phyloP scores from a whole-genome alignment of 2,113 vertebrate species.

The Bagarius yarrelli region DNA sequence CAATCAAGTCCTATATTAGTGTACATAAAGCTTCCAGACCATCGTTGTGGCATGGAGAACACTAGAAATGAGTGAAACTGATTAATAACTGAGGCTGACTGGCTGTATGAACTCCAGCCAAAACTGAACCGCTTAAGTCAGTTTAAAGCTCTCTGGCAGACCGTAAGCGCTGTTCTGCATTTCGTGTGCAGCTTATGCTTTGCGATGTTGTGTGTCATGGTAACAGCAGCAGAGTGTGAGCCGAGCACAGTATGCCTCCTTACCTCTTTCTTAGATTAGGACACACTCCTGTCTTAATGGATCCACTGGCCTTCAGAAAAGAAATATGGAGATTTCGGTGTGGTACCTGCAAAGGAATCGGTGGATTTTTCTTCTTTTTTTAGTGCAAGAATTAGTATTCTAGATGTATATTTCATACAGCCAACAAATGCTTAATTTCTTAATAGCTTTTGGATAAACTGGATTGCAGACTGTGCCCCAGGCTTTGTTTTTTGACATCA shows the following conservation, averaged over 20 bases:
- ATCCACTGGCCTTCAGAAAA: conserved; percentile 25
- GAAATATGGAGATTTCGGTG: conserved; percentile 19
- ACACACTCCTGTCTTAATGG: conserved; percentile 20
- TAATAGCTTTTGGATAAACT: background rate
- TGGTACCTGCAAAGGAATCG: background rate
- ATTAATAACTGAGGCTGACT: conserved; percentile 12
- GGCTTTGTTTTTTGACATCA: background rate
- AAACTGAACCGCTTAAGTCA: conserved; percentile 26
- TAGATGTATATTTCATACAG: background rate
- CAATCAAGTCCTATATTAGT: background rate
- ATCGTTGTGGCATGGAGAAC: background rate
- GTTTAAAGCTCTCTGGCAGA: conserved; percentile 19
- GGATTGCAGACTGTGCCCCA: background rate
- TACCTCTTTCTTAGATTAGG: conserved; percentile 7
- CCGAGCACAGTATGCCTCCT: conserved; percentile 21
- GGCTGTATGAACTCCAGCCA: conserved; percentile 17
- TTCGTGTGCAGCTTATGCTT: conserved; percentile 7
- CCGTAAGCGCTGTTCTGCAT: background rate
- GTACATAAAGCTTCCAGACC: background rate
- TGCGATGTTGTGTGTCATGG: conserved; percentile 26
- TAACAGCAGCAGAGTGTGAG: conserved; percentile 23
- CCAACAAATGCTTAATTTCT: background rate
- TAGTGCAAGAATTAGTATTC: background rate
- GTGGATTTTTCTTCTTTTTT: too few relatives aligned
- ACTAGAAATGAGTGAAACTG: background rate